These are phyloP conservation scores for Gnathonemus echidnorhynchus DNA, from an alignment of 2,113 vertebrate genomes.

Conservation along the genomic window DNA sequence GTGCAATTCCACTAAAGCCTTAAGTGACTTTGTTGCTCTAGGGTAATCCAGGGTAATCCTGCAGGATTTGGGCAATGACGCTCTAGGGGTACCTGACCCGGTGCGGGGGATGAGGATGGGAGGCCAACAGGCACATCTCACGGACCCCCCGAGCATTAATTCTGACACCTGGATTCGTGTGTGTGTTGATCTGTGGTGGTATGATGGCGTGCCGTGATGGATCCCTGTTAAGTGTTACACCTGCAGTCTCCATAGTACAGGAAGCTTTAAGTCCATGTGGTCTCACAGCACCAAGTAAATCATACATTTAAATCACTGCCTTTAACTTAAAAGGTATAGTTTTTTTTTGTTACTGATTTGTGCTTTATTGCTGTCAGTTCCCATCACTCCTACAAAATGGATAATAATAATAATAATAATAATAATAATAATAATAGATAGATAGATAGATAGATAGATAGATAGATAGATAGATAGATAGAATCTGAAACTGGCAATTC, in stretches of 20 bases:
- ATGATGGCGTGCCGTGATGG: neutral
- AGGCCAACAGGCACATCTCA: neutral
- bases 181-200: neutral
- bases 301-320: neutral
- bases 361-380: neutral
- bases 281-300: neutral
- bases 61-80: neutral
- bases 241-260: neutral
- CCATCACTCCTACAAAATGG: neutral
- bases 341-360: neutral
- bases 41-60: neutral
- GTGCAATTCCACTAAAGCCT: neutral
- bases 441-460: neutral
- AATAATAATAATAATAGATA: neutral
- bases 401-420: neutral
- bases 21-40: neutral
- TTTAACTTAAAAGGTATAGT: neutral
- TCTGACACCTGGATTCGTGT: neutral
- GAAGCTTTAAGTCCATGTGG: neutral
- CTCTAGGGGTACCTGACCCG: neutral
- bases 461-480: too few relatives aligned
- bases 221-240: neutral
- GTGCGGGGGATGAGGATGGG: neutral
- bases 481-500: neutral
- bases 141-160: neutral